phyloP scores from a whole-genome alignment of 2,888 invertebrate genomes.

The Agrilus biguttatus region DNA sequence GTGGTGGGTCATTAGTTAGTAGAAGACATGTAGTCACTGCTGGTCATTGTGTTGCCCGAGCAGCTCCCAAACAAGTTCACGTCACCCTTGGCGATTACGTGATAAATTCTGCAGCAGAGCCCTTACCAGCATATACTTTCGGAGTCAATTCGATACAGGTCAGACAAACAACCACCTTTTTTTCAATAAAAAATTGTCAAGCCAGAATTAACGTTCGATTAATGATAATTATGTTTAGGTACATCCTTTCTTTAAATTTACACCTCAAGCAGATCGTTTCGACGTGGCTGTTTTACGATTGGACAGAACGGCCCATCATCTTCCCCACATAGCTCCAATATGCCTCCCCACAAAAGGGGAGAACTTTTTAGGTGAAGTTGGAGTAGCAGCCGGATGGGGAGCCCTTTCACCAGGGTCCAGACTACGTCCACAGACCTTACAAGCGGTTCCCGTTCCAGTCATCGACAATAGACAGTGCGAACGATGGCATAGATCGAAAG shows the following conservation, averaged over 20 bases:
- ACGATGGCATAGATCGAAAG: constrained; percentile 55
- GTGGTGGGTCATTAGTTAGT: constrained; percentile 84
- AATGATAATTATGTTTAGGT: constrained; percentile 38
- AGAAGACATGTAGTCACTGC: constrained; percentile 86
- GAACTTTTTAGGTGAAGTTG: constrained; percentile 79
- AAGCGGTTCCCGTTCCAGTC: constrained; percentile 87
- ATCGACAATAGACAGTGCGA: constrained; percentile 70
- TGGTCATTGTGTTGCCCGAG: constrained; percentile 86
- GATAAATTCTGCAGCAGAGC: constrained; percentile 84
- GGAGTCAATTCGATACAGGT: constrained; percentile 84
- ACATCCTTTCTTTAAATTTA: constrained; percentile 85
- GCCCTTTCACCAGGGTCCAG: constrained; percentile 74
- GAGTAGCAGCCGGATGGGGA: constrained; percentile 90
- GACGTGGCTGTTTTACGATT: constrained; percentile 81
- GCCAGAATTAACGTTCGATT: no score
- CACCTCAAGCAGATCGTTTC: constrained; percentile 81
- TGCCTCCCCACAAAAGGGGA: constrained; percentile 82
- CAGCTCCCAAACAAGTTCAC: constrained; percentile 78
- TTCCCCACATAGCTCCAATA: constrained; percentile 83
- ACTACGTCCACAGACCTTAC: constrained; percentile 74
- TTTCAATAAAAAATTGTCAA: no score
- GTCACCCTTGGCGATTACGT: constrained; percentile 88
- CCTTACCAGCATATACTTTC: constrained; percentile 81
- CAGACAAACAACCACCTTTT: constrained; percentile 3
- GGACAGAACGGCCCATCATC: constrained; percentile 78